Base-by-base conservation (phyloP, 2,888 invertebrate species). In the Plusia festucae region DNA sequence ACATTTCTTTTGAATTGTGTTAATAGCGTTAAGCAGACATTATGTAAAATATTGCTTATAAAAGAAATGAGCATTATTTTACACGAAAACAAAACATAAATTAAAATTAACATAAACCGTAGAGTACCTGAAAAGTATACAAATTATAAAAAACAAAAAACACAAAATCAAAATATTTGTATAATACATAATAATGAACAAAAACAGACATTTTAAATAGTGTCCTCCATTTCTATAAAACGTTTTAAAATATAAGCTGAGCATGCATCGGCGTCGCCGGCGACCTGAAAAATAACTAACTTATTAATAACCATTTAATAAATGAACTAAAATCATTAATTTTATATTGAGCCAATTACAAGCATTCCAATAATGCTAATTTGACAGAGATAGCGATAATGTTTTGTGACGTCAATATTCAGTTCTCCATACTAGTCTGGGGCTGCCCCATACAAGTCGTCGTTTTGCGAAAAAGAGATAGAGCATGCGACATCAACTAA, bases 141-240 rank as follows among this genome's bases (percentile, higher is more conserved):
- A 68, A 72, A 75, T 53, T 8, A 70, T 62, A 79, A 72, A 79
- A 76, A 68, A 78, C 65, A 72, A 70, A 66, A 70, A 78, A 6
- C 5, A 1, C 5, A 65, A 69, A 58, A 63, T 73, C 68, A 78
- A 77, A 77, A 40, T 68, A 73, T 71, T 66, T 75, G 84, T 70
- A 83, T 64, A 78, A 81, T 73, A 81, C 73, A 70, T 66, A 59
- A 69, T 67, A 68, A 60, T 68, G 70, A 73, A 76, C 79, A 83
- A 86, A 86, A 87, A 85, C 70, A 91, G 94, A 94, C 94, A 94
- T 94, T 93, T 93, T 90, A 91, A 90, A 88, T 71, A 49, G 69
- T 79, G 78, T 81, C 93, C 94, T 94, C 94, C 94, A 94, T 94
- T 95, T 94, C 94, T 72, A 91, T 93, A 92, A 93, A 68, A 73